Evolutionary conservation across 2,113 vertebrate species (phyloP).

Genomic region (Halcyon malimbica): DNA sequence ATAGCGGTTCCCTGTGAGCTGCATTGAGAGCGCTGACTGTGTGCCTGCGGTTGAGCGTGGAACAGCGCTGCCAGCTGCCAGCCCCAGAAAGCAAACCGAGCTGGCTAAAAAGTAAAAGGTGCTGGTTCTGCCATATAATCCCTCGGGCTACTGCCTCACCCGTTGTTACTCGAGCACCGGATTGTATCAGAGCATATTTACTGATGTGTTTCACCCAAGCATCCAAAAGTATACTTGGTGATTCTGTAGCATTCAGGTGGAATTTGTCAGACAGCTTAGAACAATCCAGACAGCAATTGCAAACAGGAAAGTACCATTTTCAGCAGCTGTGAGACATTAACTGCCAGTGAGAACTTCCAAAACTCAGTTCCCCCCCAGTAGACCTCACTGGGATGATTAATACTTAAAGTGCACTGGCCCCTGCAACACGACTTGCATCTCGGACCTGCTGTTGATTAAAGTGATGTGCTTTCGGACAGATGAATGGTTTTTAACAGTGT

Average conservation of each 20-base stretch:
- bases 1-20: not conserved
- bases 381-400: accelerated
- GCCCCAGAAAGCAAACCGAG: not conserved
- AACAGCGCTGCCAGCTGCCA: not conserved
- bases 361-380: not conserved
- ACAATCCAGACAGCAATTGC: not conserved
- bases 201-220: not conserved
- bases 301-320: not conserved
- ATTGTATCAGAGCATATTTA: not conserved
- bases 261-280: not conserved
- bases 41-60: not conserved
- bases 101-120: not conserved
- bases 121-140: accelerated
- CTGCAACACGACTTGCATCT: not conserved
- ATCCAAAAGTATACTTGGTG: not conserved
- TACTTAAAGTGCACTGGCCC: not conserved
- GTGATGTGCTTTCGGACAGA: not conserved
- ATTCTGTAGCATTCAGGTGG: not conserved
- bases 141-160: not conserved
- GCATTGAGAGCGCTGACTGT: not conserved
- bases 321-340: not conserved
- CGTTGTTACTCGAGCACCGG: accelerated
- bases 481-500: not conserved
- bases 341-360: not conserved
- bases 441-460: not conserved